These are phyloP conservation scores for Hucho hucho DNA, from an alignment of 2,113 vertebrate genomes.

Conservation along the genomic window DNA sequence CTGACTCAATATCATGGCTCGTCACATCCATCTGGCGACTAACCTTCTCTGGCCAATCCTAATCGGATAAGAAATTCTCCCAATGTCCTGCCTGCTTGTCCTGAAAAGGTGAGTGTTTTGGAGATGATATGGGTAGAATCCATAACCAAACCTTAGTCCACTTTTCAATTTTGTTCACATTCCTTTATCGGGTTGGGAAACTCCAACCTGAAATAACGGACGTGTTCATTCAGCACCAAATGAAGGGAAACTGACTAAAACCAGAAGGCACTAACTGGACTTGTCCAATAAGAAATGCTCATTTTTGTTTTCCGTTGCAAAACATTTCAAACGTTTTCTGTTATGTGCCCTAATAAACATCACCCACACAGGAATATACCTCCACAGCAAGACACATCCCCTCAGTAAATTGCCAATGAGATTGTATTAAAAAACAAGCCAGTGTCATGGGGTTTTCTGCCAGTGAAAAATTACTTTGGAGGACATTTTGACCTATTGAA, in stretches of 20 bases:
- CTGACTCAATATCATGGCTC: background rate
- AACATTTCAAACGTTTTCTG: too few species aligned
- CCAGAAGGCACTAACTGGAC: too few species aligned
- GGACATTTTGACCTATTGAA: slow-evolving; percentile 35
- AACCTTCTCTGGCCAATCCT: background rate
- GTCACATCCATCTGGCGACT: background rate
- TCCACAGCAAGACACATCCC: background rate
- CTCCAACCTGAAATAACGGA: too few species aligned
- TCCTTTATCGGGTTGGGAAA: too few species aligned
- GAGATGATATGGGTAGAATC: background rate
- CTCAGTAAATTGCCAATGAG: background rate
- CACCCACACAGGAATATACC: background rate
- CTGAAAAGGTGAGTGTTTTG: background rate
- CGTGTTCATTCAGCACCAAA: too few species aligned
- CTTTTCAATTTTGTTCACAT: too few species aligned
- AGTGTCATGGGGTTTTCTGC: slow-evolving; percentile 9
- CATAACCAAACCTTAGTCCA: background rate
- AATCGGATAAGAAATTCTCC: background rate
- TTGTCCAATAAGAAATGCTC: too few species aligned
- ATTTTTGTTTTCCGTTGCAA: too few species aligned
- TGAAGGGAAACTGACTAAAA: too few species aligned
- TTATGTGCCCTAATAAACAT: too few species aligned
- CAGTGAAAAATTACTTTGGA: slow-evolving; percentile 24
- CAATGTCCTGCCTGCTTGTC: background rate
- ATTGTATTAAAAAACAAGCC: slow-evolving; percentile 13